These are phyloP conservation scores for Oncopodura yosiiana DNA, from an alignment of 1,140 invertebrate genomes.

Conservation along the genomic window DNA sequence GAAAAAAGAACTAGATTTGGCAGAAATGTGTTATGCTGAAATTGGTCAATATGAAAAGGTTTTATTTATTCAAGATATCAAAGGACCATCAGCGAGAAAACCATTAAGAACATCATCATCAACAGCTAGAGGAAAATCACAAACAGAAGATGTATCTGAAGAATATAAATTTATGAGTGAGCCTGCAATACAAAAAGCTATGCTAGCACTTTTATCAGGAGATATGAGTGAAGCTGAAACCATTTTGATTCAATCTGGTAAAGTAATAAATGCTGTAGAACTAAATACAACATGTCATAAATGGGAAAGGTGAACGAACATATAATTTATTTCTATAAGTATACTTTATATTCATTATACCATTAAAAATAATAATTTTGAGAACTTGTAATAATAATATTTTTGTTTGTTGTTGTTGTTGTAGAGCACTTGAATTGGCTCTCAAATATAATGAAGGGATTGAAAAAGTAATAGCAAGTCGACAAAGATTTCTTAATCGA, in stretches of 20 bases:
- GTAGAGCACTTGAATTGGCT: slow-evolving; percentile 71
- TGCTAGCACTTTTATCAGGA: slow-evolving; percentile 67
- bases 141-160: too few relatives aligned
- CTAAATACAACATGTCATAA: slow-evolving; percentile 72
- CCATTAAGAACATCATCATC: neutral
- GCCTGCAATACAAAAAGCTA: slow-evolving; percentile 57
- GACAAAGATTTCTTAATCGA: too few relatives aligned
- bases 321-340: neutral
- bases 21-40: slow-evolving; percentile 87
- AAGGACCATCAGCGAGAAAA: slow-evolving; percentile 44
- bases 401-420: slow-evolving; percentile 36
- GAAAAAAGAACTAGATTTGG: slow-evolving; percentile 64
- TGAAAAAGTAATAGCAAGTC: slow-evolving; percentile 52
- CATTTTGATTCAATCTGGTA: slow-evolving; percentile 65
- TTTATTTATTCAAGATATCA: slow-evolving; percentile 73
- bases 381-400: slow-evolving; percentile 8
- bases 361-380: slow-evolving; percentile 17
- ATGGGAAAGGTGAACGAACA: slow-evolving; percentile 56
- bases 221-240: slow-evolving; percentile 70
- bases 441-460: slow-evolving; percentile 66
- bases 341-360: slow-evolving; percentile 1
- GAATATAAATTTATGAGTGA: slow-evolving; percentile 34
- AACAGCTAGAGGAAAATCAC: too few relatives aligned
- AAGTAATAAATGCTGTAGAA: slow-evolving; percentile 64
- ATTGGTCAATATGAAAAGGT: slow-evolving; percentile 87